Conservation (phyloP, 1,140 invertebrate genomes). For the Pinna nobilis region DNA sequence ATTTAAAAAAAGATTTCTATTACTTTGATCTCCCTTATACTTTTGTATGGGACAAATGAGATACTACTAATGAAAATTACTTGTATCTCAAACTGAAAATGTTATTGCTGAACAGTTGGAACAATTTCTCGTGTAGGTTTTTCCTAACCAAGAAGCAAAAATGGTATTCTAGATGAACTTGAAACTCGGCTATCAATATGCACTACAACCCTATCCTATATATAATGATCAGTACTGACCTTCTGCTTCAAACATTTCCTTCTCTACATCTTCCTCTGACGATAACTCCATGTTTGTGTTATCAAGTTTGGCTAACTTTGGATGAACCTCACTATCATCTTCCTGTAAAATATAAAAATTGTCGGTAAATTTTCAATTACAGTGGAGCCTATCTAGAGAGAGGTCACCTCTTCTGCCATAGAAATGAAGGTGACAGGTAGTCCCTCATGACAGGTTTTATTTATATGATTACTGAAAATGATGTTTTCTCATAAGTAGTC, state of each 20-base stretch:
- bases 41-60: not conserved
- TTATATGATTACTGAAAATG: too few species aligned
- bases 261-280: slow-evolving; percentile 37
- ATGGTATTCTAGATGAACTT: not conserved
- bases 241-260: slow-evolving; percentile 59
- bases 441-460: too few species aligned
- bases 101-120: not conserved
- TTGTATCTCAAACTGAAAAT: not conserved
- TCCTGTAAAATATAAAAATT: too few species aligned
- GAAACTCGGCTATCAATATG: not conserved
- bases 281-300: not conserved
- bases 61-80: not conserved
- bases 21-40: not conserved
- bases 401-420: too few species aligned
- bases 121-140: not conserved
- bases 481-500: too few species aligned
- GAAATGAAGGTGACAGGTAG: too few species aligned
- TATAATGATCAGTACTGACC: slow-evolving; percentile 16
- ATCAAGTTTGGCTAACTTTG: too few species aligned
- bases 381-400: too few species aligned
- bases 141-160: not conserved
- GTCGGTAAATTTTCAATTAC: too few species aligned
- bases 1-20: not conserved
- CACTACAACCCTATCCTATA: not conserved
- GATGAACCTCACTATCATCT: too few species aligned